Conservation (phyloP, 2,113 vertebrate genomes). For the Gadus macrocephalus region DNA sequence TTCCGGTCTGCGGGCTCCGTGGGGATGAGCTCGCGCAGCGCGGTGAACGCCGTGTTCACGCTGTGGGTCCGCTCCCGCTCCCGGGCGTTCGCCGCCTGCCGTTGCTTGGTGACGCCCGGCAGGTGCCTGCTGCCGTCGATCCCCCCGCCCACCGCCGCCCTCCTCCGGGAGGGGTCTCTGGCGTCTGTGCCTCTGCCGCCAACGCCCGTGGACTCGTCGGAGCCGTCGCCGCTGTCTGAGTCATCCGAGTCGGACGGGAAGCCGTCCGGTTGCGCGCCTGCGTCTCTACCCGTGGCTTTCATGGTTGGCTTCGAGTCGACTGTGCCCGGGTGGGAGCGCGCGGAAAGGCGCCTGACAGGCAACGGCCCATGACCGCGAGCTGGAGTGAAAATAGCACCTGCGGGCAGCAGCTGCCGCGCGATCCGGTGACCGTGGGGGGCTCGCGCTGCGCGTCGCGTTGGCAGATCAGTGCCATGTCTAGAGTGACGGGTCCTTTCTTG, state of each 20-base stretch:
- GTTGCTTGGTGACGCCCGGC: conserved; percentile 69
- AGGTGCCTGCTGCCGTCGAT: conserved; percentile 36
- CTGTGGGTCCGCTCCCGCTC: conserved; percentile 86
- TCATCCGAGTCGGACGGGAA: conserved; percentile 69
- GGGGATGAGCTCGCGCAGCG: conserved; percentile 84
- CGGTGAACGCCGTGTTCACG: conserved; percentile 84
- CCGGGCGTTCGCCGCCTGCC: conserved; percentile 86
- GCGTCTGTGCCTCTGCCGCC: conserved; percentile 44
- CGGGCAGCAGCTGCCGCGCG: conserved; percentile 69
- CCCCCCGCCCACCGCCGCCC: conserved; percentile 9
- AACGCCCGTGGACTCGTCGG: conserved; percentile 61
- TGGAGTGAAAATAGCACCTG: conserved; percentile 74
- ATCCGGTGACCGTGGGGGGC: conserved; percentile 72
- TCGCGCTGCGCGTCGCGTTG: conserved; percentile 57
- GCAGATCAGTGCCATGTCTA: conserved; percentile 69
- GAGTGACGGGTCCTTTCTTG: conserved; percentile 78
- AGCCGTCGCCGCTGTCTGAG: conserved; percentile 71
- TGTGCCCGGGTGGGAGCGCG: conserved; percentile 33
- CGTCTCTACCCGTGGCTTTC: conserved; percentile 67
- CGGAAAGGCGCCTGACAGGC: conserved; percentile 28
- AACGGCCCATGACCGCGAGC: conserved; percentile 64
- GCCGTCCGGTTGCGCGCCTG: conserved; percentile 50
- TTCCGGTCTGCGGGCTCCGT: conserved; percentile 83
- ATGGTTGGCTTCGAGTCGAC: conserved; percentile 51
- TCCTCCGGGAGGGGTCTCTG: background rate